Percentiles rank a stretch among this genome's conserved stretches.
Evolutionary conservation across 2,888 invertebrate genomes (phyloP).

Genomic region (Caenorhabditis drosophilae): DNA sequence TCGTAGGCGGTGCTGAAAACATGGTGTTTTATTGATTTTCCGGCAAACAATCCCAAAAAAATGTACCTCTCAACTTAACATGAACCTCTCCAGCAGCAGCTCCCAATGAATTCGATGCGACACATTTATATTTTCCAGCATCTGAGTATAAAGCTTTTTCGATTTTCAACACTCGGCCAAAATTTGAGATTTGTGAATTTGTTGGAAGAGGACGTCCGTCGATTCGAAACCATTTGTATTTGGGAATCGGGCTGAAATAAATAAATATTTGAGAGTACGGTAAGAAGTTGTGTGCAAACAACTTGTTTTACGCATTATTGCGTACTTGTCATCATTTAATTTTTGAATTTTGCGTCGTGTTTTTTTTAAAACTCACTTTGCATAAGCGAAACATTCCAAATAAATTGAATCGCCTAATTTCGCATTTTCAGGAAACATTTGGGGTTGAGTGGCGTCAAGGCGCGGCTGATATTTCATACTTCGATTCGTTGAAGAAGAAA

Average conservation of each 20-base stretch:
- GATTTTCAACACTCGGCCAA: conserved; percentile 63
- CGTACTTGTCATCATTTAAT: background rate
- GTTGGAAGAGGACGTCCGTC: conserved; percentile 58
- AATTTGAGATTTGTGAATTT: conserved; percentile 52
- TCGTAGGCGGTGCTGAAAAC: conserved; percentile 53
- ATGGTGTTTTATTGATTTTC: background rate
- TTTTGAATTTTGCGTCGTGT: conserved; percentile 1
- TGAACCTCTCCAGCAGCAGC: conserved; percentile 55
- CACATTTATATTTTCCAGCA: conserved; percentile 60
- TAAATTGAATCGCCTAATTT: conserved; percentile 59
- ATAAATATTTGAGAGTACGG: background rate
- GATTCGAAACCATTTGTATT: conserved; percentile 61
- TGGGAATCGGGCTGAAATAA: conserved; percentile 59
- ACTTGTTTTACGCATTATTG: too few relatives aligned
- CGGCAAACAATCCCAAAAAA: too few relatives aligned
- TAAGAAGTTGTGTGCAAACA: too few relatives aligned
- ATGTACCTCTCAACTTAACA: conserved; percentile 58
- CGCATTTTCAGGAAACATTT: conserved; percentile 63
- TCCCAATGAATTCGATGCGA: conserved; percentile 59
- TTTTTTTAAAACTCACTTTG: conserved; percentile 53
- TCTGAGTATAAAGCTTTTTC: conserved; percentile 48
- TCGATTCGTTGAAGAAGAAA: conserved; percentile 20
- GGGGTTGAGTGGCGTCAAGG: conserved; percentile 60
- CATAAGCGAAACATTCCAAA: conserved; percentile 68
- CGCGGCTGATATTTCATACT: conserved; percentile 45